phyloP scores from a whole-genome alignment of 2,113 vertebrate genomes.

The Erinaceus europaeus region DNA sequence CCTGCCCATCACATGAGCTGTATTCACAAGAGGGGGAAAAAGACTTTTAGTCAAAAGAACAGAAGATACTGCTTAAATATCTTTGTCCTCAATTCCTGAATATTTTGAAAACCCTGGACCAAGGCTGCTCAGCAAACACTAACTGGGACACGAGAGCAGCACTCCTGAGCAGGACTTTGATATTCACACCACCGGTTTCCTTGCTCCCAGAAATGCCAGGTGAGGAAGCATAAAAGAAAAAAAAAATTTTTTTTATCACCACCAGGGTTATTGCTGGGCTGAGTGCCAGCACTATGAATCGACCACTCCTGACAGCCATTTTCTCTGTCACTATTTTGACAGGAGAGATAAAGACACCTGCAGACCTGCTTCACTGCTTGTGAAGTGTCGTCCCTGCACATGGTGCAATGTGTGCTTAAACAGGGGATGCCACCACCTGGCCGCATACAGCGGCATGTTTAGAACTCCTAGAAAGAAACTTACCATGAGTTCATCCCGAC shows the following conservation, averaged over 20 bases:
- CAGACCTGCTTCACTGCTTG: too few species aligned
- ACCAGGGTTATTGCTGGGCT: too few species aligned
- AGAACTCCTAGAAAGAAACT: neutral
- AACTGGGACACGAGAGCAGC: fast-evolving
- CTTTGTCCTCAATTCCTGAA: neutral
- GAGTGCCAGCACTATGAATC: too few species aligned
- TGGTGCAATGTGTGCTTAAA: too few species aligned
- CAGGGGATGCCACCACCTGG: too few species aligned
- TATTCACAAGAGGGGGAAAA: neutral
- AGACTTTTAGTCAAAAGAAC: neutral
- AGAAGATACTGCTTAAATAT: neutral
- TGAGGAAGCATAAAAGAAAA: too few species aligned
- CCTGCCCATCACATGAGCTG: neutral
- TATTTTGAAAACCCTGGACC: too few species aligned
- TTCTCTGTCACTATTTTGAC: too few species aligned
- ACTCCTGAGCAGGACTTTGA: neutral
- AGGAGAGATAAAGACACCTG: too few species aligned
- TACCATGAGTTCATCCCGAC: constrained; percentile 85
- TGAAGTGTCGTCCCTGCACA: too few species aligned
- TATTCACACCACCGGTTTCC: neutral
- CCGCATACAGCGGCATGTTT: neutral
- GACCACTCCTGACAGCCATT: too few species aligned
- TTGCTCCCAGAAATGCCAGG: neutral
- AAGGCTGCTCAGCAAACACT: neutral
- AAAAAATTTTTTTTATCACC: too few species aligned